These are phyloP conservation scores for Leucoraja ocellata DNA, from an alignment of 2,797 vertebrate species.

Conservation along the genomic window DNA sequence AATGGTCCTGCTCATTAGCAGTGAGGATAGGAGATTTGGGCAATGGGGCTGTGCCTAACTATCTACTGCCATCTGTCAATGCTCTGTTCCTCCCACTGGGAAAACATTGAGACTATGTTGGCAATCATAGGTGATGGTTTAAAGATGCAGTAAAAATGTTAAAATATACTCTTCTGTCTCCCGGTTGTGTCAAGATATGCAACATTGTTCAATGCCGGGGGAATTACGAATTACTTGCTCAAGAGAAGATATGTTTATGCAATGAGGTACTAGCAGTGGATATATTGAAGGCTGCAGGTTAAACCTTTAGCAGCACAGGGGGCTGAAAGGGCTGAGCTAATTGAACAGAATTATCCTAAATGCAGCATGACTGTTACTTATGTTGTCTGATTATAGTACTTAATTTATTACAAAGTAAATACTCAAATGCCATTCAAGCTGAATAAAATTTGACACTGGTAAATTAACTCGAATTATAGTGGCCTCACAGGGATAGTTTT, in stretches of 20 bases:
- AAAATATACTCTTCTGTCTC: not conserved
- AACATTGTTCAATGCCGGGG: not conserved
- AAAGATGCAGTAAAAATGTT: not conserved
- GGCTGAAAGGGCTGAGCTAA: not conserved
- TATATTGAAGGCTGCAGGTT: not conserved
- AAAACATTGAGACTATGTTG: not conserved
- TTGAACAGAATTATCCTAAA: not conserved
- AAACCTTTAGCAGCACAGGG: not conserved
- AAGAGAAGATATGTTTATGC: not conserved
- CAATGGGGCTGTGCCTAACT: not conserved
- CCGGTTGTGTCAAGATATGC: not conserved
- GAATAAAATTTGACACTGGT: not conserved
- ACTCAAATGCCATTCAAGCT: not conserved
- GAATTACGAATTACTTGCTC: not conserved
- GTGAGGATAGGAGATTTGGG: not conserved
- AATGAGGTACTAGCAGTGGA: not conserved
- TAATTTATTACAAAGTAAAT: not conserved
- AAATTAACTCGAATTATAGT: constrained; percentile 10
- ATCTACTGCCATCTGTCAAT: not conserved
- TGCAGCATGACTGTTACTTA: not conserved
- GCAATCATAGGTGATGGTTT: not conserved
- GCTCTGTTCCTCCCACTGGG: too few species aligned
- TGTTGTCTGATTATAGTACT: constrained; percentile 1
- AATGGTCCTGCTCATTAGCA: not conserved
- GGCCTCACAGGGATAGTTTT: not conserved